Percentiles rank a stretch among this genome's conserved stretches.
These are phyloP conservation scores for Idaea straminata DNA, from an alignment of 2,888 invertebrate species.

Conservation along the genomic window DNA sequence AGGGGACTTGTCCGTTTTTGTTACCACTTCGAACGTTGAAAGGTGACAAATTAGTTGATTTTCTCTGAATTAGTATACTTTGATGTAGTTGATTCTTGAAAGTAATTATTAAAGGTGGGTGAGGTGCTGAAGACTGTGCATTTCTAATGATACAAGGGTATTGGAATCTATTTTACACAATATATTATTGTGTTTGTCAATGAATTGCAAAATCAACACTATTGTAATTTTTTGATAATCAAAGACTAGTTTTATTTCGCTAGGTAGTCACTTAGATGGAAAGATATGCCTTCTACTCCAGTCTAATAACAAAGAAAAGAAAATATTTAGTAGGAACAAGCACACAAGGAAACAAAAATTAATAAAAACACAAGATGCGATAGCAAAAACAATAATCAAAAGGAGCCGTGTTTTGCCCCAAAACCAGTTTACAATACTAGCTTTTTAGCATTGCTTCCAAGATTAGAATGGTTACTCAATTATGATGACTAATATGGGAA, in stretches of 20 bases:
- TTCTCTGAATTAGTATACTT: conserved; percentile 48
- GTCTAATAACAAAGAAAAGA: too few species aligned
- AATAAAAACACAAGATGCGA: too few species aligned
- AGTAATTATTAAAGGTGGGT: not conserved
- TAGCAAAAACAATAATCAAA: too few species aligned
- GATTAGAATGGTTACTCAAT: too few species aligned
- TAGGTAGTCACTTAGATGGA: too few species aligned
- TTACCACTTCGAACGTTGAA: not conserved
- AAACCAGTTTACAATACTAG: too few species aligned
- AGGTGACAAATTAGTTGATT: conserved; percentile 63
- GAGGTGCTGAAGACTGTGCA: not conserved
- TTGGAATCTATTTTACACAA: not conserved
- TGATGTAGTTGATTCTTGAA: conserved; percentile 45
- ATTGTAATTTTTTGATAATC: not conserved
- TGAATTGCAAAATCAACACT: not conserved
- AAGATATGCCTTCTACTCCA: too few species aligned
- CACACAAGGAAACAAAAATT: too few species aligned
- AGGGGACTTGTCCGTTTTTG: conserved; percentile 18
- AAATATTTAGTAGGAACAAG: too few species aligned
- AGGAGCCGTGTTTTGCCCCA: too few species aligned
- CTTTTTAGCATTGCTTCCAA: too few species aligned
- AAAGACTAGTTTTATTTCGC: not conserved
- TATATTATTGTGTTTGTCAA: not conserved
- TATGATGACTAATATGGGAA: too few species aligned
- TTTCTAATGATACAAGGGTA: not conserved